These are phyloP conservation scores for Cottoperca gobio DNA, from an alignment of 2,797 vertebrate genomes.

Conservation along the genomic window DNA sequence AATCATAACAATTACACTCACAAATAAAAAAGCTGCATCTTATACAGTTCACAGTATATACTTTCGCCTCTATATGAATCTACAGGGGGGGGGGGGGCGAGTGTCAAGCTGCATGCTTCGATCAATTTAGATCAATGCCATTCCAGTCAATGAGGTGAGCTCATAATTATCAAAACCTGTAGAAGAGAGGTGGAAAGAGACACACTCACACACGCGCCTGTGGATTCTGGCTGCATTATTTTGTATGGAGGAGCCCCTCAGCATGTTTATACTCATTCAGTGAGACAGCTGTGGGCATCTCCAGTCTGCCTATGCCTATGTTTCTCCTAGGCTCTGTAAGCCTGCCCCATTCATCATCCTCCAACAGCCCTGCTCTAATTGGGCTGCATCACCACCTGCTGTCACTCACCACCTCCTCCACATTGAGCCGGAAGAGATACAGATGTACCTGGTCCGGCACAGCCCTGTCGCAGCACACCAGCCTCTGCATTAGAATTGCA, in stretches of 20 bases:
- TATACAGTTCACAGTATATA: conserved; percentile 33
- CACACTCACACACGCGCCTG: conserved; percentile 37
- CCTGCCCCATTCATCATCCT: conserved; percentile 85
- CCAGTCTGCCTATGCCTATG: conserved; percentile 73
- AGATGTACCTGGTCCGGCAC: conserved; percentile 79
- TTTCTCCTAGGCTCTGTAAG: conserved; percentile 77
- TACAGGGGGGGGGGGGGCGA: conserved; percentile 42
- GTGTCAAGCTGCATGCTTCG: conserved; percentile 68
- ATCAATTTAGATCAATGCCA: conserved; percentile 79
- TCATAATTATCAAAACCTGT: conserved; percentile 77
- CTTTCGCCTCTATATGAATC: conserved; percentile 57
- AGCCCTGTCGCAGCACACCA: conserved; percentile 72
- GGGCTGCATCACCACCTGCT: conserved; percentile 85
- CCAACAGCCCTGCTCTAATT: conserved; percentile 86
- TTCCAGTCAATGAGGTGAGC: conserved; percentile 75
- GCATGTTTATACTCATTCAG: conserved; percentile 85
- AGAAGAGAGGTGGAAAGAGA: conserved; percentile 66
- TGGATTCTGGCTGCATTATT: conserved; percentile 73
- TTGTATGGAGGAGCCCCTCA: conserved; percentile 78
- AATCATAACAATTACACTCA: conserved; percentile 24
- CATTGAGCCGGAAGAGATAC: conserved; percentile 78
- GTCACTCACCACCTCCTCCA: conserved; percentile 85
- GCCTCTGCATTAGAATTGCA: conserved; percentile 83
- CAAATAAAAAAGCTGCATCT: conserved; percentile 41
- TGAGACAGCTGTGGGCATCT: conserved; percentile 85